phyloP scores from a whole-genome alignment of 2,797 vertebrate species.

The Pangasius macronema region DNA sequence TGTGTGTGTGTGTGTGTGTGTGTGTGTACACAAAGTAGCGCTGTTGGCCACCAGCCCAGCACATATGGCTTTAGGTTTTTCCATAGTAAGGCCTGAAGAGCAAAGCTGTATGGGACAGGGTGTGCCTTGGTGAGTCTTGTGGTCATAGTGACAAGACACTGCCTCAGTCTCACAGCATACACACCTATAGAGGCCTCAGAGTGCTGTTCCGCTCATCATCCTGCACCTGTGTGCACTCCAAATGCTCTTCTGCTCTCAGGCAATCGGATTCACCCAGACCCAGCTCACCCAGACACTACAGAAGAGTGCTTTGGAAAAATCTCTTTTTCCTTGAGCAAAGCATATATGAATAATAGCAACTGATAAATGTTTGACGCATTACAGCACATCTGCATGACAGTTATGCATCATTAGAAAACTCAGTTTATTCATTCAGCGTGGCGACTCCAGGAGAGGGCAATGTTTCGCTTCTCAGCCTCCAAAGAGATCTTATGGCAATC shows the following conservation, averaged over 20 bases:
- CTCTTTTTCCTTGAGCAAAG: background rate
- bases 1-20: slow-evolving; percentile 9
- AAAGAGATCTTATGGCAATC: background rate
- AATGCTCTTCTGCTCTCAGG: background rate
- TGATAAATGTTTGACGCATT: background rate
- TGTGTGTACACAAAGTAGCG: slow-evolving; percentile 36
- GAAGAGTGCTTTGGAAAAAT: background rate
- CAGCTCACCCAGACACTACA: background rate
- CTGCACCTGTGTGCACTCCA: slow-evolving; percentile 44
- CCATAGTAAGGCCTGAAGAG: slow-evolving; percentile 46
- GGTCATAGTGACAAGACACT: slow-evolving; percentile 61
- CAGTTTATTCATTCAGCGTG: background rate
- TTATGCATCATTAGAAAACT: background rate
- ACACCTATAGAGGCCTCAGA: slow-evolving; percentile 9
- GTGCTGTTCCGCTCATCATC: slow-evolving; percentile 10
- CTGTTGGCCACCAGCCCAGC: slow-evolving; percentile 40
- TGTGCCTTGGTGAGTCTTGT: slow-evolving; percentile 70
- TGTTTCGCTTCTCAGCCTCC: slow-evolving; percentile 47
- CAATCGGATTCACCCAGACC: background rate
- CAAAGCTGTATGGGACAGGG: slow-evolving; percentile 69
- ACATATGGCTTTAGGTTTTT: slow-evolving; percentile 62
- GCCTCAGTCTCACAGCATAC: slow-evolving; percentile 30
- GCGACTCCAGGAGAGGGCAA: slow-evolving; percentile 57
- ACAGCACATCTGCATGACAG: background rate
- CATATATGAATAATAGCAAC: background rate